Evolutionary conservation across 2,888 invertebrate species (phyloP), one percentile per base, ranked within the genome.

Genomic region (Mesodorylaimus sp.): DNA sequence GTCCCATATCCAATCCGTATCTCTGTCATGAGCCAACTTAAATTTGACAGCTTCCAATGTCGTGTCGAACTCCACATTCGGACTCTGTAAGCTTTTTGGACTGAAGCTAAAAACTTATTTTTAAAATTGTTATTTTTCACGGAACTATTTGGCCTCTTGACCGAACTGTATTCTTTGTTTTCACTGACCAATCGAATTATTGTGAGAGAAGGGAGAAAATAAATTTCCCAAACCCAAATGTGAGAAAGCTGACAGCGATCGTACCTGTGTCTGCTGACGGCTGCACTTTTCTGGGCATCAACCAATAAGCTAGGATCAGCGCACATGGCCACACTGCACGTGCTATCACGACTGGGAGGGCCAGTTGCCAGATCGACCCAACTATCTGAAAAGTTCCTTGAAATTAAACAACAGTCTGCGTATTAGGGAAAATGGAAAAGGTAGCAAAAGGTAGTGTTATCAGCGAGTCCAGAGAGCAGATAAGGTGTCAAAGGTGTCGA

Each of bases 1-100:
- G 63, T 86, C 83, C 77, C 82, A 82, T 47, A 84, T 77, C 84
- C 84, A 85, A 66, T 84, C 83, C 42, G 75, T 75, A 58, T 73
- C 76, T 21, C 16, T 19, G 21, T 13, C 16, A 7, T 27, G 24
- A 39, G 21, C 41, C 41, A 39, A 39, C 21, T 39, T 39, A 23
- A 39, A 39, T 21, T 63, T 61, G 28, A 61, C 62, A 49, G 61
- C 60, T 44, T 63, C 64, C 53, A 63, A 52, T 47, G 55, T 61
- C 23, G 50, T 44, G 38, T 63, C 63, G 45, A 63, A 61, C 48
- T 64, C 64, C 26, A 59, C 59, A 43, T 61, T 59, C 19, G 65
- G 66, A 50, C 64, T 64, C 47, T 64, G 62, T 36, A 63, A 86
- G 45, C 85, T 85, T 68, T 87, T 88, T 1, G 67, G 67, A 53